A percentile compares a stretch with the other conserved stretches of the same genome.
Evolutionary conservation across 2,888 invertebrate genomes (phyloP).

Genomic region (Atherix ibis): DNA sequence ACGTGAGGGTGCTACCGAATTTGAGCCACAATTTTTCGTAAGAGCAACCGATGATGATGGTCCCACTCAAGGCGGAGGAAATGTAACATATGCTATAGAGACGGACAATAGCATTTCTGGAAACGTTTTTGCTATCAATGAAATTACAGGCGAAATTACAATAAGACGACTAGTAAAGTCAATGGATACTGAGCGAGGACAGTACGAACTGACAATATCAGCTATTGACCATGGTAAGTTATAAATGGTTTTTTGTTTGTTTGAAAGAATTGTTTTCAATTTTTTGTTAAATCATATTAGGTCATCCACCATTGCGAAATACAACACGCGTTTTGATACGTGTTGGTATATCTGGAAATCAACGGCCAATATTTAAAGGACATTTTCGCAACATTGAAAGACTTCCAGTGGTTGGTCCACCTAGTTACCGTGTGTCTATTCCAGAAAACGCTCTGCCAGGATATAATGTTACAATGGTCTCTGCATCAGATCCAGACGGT

Average conservation of each 20-base stretch:
- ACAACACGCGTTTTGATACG: conserved; percentile 50
- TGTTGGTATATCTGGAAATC: conserved; percentile 67
- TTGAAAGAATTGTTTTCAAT: conserved; percentile 1
- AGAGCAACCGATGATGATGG: conserved; percentile 66
- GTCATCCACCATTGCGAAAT: conserved; percentile 45
- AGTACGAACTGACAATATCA: conserved; percentile 49
- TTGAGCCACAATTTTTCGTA: conserved; percentile 65
- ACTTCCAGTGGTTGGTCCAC: conserved; percentile 45
- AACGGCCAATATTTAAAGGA: conserved; percentile 62
- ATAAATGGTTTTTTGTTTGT: no score
- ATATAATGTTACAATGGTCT: conserved; percentile 49
- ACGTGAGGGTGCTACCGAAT: conserved; percentile 55
- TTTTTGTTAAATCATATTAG: conserved; percentile 21
- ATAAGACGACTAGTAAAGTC: conserved; percentile 48
- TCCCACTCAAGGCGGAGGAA: conserved; percentile 51
- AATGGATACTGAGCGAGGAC: conserved; percentile 58
- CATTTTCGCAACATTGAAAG: conserved; percentile 44
- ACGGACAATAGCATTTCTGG: conserved; percentile 53
- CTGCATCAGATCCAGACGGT: conserved; percentile 67
- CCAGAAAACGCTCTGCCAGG: conserved; percentile 54
- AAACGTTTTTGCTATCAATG: conserved; percentile 47
- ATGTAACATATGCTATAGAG: conserved; percentile 46
- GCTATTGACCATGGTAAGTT: conserved; percentile 52
- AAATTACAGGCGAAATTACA: conserved; percentile 52
- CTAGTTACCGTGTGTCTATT: conserved; percentile 53